Base-by-base conservation (phyloP, 92 coral and sea anemone species). In the Porites evermanni region DNA sequence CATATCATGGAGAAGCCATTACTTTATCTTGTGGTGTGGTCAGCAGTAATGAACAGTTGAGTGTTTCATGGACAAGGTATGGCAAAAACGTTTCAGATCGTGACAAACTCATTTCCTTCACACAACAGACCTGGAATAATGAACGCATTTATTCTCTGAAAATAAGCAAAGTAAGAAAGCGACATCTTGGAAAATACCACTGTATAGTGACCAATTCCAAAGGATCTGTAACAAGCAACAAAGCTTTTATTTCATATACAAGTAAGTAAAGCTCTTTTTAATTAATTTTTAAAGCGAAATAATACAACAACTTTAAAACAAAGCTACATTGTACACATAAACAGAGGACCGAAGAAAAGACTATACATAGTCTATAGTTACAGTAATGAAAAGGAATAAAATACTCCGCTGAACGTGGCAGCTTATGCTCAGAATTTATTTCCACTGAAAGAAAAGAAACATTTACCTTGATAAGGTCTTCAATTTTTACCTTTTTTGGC, bases 11-110 rank as follows among this genome's bases (percentile, higher is more conserved):
- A 6, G 72, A 75, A 5, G 81, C 75, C 5, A 59, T 86, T 7
- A 68, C 85, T 14, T 82, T 96, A 13, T 88, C 88, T 6, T 96
- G 99, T 82, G 85, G 84, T 11, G 85, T 96, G 67, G 93, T 90
- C 5, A 93, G 95, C 17, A 79, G 74, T 29, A 50, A 66, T 59
- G 14, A 50, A 0, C 65, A 82, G 14, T 11, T 70, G 70, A 75
- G 13, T 12, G 85, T 96, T 11, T 64, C 67, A 13, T 96, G 99
- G 99, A 77, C 16, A 20, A 93, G 80, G 71, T 87, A 93, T 86
- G 95, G 93, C 44, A 72, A 12, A 5, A 72, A 61, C 20, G 58
- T 90, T 50, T 74, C 69, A 20, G 83, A 20, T 4, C 47, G 0
- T 8, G 61, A 59, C 13, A 63, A 11, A 3, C 44, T 10, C 52